phyloP scores from a whole-genome alignment of 92 coral and sea anemone species.

The Epizoanthus illoricatus region DNA sequence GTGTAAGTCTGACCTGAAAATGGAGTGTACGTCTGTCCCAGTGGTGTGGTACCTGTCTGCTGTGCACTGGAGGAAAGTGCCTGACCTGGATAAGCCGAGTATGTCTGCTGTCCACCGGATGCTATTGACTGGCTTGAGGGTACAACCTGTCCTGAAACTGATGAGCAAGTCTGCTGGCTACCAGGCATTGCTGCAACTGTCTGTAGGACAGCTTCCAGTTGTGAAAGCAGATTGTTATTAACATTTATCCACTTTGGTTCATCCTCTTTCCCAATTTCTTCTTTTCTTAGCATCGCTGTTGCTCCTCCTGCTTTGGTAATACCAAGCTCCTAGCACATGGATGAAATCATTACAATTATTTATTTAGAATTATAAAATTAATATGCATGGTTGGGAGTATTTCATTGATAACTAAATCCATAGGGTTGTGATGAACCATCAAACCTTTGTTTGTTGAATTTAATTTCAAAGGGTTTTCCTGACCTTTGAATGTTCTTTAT shows the following conservation, averaged over 20 bases:
- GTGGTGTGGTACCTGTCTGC: neutral
- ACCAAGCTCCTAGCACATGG: slow-evolving; percentile 50
- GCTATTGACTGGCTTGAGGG: neutral
- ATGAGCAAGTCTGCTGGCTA: slow-evolving; percentile 27
- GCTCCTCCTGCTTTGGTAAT: slow-evolving; percentile 53
- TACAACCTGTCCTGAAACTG: slow-evolving; percentile 22
- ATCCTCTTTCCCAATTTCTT: slow-evolving; percentile 71
- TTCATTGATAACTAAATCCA: no score
- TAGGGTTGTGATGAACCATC: no score
- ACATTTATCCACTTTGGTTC: slow-evolving; percentile 72
- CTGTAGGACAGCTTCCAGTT: slow-evolving; percentile 58
- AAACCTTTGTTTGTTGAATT: no score
- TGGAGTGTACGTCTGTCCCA: no score
- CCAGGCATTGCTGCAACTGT: slow-evolving; percentile 38
- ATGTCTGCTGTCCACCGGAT: neutral
- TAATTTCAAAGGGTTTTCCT: no score
- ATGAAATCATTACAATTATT: no score
- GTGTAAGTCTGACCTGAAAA: neutral
- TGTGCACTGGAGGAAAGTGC: neutral
- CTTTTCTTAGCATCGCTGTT: slow-evolving; percentile 56
- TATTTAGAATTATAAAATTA: no score
- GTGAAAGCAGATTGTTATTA: slow-evolving; percentile 51
- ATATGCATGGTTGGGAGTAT: no score
- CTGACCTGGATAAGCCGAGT: neutral
- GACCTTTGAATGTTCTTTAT: no score